These are phyloP conservation scores for Oscheius sp. DNA, from an alignment of 2,888 invertebrate species.

Conservation along the genomic window DNA sequence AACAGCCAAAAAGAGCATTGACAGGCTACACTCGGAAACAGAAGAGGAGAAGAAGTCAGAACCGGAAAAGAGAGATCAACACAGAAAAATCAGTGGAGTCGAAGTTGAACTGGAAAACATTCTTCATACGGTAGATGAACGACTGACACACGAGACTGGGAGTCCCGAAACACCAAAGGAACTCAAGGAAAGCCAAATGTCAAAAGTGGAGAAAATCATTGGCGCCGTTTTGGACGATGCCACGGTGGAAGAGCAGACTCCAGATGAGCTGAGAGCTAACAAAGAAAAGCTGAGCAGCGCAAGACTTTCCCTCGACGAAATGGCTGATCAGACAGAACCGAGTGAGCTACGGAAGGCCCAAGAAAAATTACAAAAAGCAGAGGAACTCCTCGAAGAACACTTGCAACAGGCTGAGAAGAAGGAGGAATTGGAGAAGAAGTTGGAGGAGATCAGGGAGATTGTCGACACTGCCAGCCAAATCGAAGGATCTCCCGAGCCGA, in stretches of 20 bases:
- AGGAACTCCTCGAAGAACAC: slow-evolving; percentile 34
- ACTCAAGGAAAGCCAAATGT: background rate
- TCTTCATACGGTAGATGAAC: slow-evolving; percentile 11
- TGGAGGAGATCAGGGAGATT: slow-evolving; percentile 8
- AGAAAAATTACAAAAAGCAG: slow-evolving; percentile 21
- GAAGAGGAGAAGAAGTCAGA: background rate
- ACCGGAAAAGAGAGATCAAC: background rate
- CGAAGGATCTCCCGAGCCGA: slow-evolving; percentile 20
- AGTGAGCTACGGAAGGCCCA: slow-evolving; percentile 26
- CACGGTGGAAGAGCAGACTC: background rate
- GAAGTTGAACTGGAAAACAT: slow-evolving; percentile 6
- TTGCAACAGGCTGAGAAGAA: background rate
- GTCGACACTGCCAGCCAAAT: slow-evolving; percentile 31
- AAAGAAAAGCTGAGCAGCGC: background rate
- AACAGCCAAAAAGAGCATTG: slow-evolving; percentile 13
- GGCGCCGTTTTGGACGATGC: background rate
- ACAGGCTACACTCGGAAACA: slow-evolving; percentile 11
- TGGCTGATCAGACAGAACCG: slow-evolving; percentile 1
- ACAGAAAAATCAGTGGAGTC: slow-evolving; percentile 14
- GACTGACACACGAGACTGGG: slow-evolving; percentile 8
- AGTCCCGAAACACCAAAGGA: background rate
- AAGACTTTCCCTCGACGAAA: background rate
- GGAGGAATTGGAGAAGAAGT: background rate
- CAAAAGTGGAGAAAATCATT: background rate
- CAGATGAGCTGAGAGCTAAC: background rate